These are phyloP conservation scores for Drosophila oshimai DNA, from an alignment of 1,140 invertebrate species.

Conservation along the genomic window DNA sequence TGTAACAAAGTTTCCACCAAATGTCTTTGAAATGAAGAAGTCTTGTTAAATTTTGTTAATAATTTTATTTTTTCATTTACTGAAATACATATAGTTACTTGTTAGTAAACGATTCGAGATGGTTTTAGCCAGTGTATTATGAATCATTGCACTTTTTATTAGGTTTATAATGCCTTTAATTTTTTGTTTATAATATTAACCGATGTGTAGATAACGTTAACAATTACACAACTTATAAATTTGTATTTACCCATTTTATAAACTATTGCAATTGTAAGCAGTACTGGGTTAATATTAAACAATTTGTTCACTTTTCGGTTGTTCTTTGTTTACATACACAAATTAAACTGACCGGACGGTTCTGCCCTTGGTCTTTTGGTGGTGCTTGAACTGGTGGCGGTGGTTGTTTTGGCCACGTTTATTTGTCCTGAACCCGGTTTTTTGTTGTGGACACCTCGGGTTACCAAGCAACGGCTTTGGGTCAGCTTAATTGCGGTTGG, in stretches of 20 bases:
- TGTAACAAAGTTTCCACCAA: no score
- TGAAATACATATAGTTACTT: no score
- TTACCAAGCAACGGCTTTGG: conserved; percentile 64
- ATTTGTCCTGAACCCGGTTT: not conserved
- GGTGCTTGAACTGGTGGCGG: conserved; percentile 21
- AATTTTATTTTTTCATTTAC: no score
- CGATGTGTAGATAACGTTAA: no score
- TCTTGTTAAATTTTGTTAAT: no score
- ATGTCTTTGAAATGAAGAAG: no score
- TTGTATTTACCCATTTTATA: not conserved
- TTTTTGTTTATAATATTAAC: no score
- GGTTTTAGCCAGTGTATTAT: no score
- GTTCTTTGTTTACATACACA: conserved; percentile 6
- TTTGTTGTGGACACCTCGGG: conserved; percentile 27
- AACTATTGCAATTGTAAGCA: not conserved
- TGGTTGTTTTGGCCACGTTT: conserved; percentile 63
- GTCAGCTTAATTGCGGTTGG: conserved; percentile 72
- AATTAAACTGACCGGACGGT: conserved; percentile 50
- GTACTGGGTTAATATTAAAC: not conserved
- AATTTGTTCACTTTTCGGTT: conserved; percentile 11
- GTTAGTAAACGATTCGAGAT: no score
- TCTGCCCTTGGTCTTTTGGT: conserved; percentile 32
- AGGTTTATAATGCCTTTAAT: no score
- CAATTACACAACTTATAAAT: no score
- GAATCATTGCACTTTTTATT: no score